phyloP scores from a whole-genome alignment of 2,113 vertebrate species.

The Rousettus leschenaultii region DNA sequence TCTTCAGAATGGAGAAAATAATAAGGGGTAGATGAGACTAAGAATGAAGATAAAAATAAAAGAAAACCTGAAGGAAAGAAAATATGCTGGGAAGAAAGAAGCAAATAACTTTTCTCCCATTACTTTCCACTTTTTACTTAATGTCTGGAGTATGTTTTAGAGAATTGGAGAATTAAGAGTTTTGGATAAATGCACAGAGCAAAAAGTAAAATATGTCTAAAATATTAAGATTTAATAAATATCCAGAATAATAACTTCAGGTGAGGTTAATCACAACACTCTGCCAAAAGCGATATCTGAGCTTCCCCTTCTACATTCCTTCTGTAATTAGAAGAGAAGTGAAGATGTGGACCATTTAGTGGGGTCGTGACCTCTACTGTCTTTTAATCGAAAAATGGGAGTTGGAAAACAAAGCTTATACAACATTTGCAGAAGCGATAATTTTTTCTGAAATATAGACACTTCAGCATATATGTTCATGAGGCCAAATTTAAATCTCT shows the following conservation, averaged over 20 bases:
- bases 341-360: neutral
- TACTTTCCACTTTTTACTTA: neutral
- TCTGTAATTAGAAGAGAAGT: slow-evolving; percentile 23
- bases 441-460: neutral
- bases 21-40: neutral
- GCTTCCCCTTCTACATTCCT: neutral
- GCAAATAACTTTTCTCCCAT: neutral
- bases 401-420: neutral
- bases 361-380: neutral
- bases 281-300: neutral
- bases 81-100: neutral
- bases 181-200: slow-evolving; percentile 26
- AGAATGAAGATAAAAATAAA: neutral
- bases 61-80: neutral
- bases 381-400: neutral
- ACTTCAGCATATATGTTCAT: neutral
- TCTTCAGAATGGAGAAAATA: neutral
- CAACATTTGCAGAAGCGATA: neutral
- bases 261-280: slow-evolving; percentile 41
- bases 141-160: neutral
- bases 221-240: neutral
- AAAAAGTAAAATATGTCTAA: neutral
- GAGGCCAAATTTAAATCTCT: neutral
- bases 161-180: slow-evolving; percentile 5
- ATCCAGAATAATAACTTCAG: neutral